Conservation (phyloP, 2,888 invertebrate genomes). For the Hirtodrosophila confusa region DNA sequence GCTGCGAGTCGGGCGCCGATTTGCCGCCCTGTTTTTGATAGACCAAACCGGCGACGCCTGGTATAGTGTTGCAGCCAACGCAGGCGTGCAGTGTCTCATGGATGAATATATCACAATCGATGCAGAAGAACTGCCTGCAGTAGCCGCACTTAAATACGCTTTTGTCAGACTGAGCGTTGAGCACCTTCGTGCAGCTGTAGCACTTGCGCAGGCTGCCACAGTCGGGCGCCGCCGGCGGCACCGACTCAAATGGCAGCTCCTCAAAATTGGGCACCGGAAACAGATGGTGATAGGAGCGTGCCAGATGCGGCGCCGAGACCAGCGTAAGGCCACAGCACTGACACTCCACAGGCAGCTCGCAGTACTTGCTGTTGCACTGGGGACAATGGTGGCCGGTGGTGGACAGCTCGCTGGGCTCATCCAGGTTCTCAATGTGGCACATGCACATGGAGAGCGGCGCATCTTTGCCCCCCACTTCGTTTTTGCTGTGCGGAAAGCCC, state of each 20-base stretch:
- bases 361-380: conserved; percentile 99
- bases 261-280: conserved; percentile 95
- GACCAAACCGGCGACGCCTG: conserved; percentile 78
- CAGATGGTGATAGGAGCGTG: conserved; percentile 98
- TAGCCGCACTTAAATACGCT: conserved; percentile 92
- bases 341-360: conserved; percentile 98
- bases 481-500: conserved; percentile 95
- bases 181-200: conserved; percentile 90
- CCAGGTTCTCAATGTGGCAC: conserved; percentile 93
- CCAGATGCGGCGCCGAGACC: conserved; percentile 98
- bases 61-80: conserved; percentile 95
- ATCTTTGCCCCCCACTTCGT: conserved; percentile 86
- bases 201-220: conserved; percentile 86
- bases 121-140: conserved; percentile 93
- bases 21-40: conserved; percentile 72
- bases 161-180: conserved; percentile 87
- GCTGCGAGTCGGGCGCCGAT: conserved; percentile 15
- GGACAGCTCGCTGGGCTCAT: conserved; percentile 88
- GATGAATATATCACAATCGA: conserved; percentile 97
- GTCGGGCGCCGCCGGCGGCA: conserved; percentile 51
- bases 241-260: conserved; percentile 87
- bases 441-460: conserved; percentile 94
- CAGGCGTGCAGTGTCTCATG: conserved; percentile 97
- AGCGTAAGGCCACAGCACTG: conserved; percentile 97
- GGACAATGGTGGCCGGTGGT: conserved; percentile 94